Evolutionary conservation across 2,113 vertebrate species (phyloP), one percentile per base, ranked within the genome.

Genomic region (Nipponia nippon): DNA sequence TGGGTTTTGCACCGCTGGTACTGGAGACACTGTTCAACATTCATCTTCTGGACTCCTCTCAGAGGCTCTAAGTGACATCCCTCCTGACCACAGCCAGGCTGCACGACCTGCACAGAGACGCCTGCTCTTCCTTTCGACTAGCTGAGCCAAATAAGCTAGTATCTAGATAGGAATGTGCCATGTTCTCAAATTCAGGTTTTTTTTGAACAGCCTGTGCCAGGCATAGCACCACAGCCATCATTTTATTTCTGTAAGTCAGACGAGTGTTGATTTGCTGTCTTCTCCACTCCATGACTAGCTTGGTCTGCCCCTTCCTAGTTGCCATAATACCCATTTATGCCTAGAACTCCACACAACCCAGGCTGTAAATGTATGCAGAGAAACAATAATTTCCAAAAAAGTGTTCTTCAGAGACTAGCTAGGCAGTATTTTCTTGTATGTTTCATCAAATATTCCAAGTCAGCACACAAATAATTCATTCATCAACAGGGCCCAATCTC

Each of bases 381-480:
- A 73, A 95, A 85, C 47, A 65, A 6, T 16, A 27, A 55, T 61
- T 93, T n/a, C 40, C 3, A 1, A 63, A 52, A 55, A 52, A 52
- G 10, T 3, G 10, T 25, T 88, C 46, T 80, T 42, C 53, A 50
- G 44, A 85, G 58, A 77, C 34, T 38, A 85, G 49, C 58, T 25
- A 77, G 38, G 79, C 71, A 86, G 25, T 44, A 61, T 71, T 65
- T 56, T 69, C 73, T 70, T 65, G 16, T 36, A 42, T 2, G 3
- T 50, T 92, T 83, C 62, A 87, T 76, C 62, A 86, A 55, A 53
- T 88, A 76, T 80, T 96, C 82, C 76, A 83, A 58, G 85, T 53
- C 83, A 96, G 73, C 59, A 78, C 61, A 90, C 75, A 65, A 94
- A 78, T 91, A 93, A 92, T 58, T 96, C 3, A 20, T 66, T 86